Percentiles rank a stretch among this genome's conserved stretches.
Conservation (phyloP, 2,113 vertebrate species). For the Periophthalmus modestus region DNA sequence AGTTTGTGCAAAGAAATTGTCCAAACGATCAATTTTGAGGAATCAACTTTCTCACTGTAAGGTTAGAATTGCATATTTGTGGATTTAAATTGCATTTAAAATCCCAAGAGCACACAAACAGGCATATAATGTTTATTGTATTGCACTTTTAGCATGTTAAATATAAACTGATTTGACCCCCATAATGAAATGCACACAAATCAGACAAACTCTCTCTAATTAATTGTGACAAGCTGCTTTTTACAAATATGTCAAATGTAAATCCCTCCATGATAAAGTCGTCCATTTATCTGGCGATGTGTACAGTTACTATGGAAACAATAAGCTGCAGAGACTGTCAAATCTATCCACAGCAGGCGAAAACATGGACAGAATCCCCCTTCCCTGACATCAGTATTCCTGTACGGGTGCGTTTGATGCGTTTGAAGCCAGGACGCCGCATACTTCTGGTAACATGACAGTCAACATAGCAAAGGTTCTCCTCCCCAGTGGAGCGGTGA, state of each 20-base stretch:
- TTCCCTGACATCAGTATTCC: constrained; percentile 77
- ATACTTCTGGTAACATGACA: constrained; percentile 78
- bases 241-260: background rate
- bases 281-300: constrained; percentile 31
- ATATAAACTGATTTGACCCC: too few relatives aligned
- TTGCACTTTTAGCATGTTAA: too few relatives aligned
- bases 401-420: constrained; percentile 73
- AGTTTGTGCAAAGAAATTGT: too few relatives aligned
- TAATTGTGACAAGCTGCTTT: too few relatives aligned
- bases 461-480: constrained; percentile 77
- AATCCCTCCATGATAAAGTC: background rate
- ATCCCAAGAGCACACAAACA: too few relatives aligned
- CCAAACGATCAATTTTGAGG: too few relatives aligned
- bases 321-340: background rate
- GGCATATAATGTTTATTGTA: too few relatives aligned
- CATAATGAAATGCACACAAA: too few relatives aligned
- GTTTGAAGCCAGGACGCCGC: constrained; percentile 76
- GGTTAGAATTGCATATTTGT: too few relatives aligned
- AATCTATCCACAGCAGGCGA: background rate
- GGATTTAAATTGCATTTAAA: too few relatives aligned
- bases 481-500: constrained; percentile 74
- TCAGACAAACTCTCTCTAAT: too few relatives aligned
- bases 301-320: constrained; percentile 66
- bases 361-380: constrained; percentile 30
- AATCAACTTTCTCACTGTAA: too few relatives aligned